Percentiles rank a stretch among this genome's conserved stretches.
Conservation (phyloP, 2,797 vertebrate genomes). For the Acanthurus leucopareius region DNA sequence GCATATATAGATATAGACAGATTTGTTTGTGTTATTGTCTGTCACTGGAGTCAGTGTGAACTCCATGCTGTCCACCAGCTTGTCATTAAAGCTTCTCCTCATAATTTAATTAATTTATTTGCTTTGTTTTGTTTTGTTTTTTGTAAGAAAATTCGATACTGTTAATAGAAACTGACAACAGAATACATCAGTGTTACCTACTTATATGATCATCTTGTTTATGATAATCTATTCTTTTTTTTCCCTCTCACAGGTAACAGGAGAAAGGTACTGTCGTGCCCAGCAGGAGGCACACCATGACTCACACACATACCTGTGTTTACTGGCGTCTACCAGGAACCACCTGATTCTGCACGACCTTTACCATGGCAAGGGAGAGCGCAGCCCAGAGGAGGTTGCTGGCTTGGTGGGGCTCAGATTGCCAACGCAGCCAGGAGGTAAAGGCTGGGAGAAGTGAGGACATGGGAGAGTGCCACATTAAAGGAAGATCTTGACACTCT, state of each 20-base stretch:
- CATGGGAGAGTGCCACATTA: neutral
- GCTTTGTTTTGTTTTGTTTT: neutral
- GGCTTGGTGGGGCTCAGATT: constrained; percentile 91
- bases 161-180: neutral
- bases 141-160: no score
- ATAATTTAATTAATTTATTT: neutral
- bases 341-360: constrained; percentile 89
- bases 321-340: constrained; percentile 89
- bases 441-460: constrained; percentile 89
- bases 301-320: constrained; percentile 92
- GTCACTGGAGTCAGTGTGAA: neutral
- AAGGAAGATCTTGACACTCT: neutral
- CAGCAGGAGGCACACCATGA: constrained; percentile 92
- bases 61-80: constrained; percentile 29
- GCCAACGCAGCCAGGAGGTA: constrained; percentile 95
- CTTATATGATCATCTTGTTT: neutral
- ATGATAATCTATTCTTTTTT: neutral
- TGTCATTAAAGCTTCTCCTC: constrained; percentile 8
- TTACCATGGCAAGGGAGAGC: constrained; percentile 91
- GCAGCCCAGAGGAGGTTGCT: constrained; percentile 85
- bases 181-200: neutral
- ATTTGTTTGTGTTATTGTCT: constrained; percentile 12
- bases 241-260: constrained; percentile 87
- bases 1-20: neutral
- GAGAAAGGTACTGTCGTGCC: constrained; percentile 92